Evolutionary conservation across 2,888 invertebrate species (phyloP), one percentile per base, ranked within the genome.

Genomic region (Mystacides longicornis): DNA sequence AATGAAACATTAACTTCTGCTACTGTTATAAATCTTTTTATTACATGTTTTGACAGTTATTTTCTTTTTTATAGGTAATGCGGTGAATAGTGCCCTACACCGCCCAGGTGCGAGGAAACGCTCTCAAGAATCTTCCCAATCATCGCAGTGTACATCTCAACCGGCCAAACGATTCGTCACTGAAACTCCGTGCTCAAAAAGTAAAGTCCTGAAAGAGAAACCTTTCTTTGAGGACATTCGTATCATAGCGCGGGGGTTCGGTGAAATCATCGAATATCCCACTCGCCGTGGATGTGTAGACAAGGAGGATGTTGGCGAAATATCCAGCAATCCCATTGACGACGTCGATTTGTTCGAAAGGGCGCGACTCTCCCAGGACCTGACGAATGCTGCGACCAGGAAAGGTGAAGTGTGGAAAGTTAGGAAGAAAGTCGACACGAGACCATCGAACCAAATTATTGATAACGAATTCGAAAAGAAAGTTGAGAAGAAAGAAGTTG

Each of bases 141-240:
- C 49, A 4, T 2, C 2, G 5, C 11, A 20, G 7, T 60, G 58
- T 3, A 57, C 60, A 1, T 60, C 58, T 51, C 27, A 48, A 22
- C 57, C 56, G 16, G 58, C 58, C 11, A 59, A 55, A 31, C 57
- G 58, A 5, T 54, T 50, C 21, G 23, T 31, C 3, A 50, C 49
- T 19, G 43, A 23, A 20, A 45, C 54, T 20, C 54, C 54, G 1
- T 23, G 31, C 19, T 22, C 52, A 20, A 14, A 48, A 7, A 51
- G 51, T 46, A 56, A 23, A 31, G 18, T 56, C 37, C 43, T 53
- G 9, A 50, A 47, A 48, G 60, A 60, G 27, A 51, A 49, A n/a
- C 58, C 60, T 2, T 59, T 60, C 53, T 60, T 60, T 46, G 60
- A 59, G 43, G 60, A 60, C 23, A 57, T 60, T 18, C 54, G 55